Conservation (phyloP, 2,888 invertebrate genomes). For the Lasioglossum oenotherae region DNA sequence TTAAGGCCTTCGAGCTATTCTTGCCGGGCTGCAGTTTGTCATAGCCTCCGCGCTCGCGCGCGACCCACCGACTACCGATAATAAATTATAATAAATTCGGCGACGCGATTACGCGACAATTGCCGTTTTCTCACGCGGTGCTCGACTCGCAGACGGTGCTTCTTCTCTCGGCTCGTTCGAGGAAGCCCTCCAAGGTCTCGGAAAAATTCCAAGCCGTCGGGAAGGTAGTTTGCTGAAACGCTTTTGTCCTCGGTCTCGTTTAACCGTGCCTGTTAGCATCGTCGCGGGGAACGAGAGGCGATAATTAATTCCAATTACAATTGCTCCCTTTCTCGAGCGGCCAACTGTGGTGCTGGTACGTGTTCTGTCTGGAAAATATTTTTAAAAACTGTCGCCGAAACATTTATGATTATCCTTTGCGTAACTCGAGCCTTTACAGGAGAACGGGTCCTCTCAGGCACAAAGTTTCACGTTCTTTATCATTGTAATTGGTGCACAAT, state of each 20-base stretch:
- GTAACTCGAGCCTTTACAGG: background rate
- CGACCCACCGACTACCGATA: conserved; percentile 17
- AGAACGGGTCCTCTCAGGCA: no score
- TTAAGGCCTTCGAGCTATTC: conserved; percentile 63
- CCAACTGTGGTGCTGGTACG: background rate
- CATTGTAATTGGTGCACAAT: background rate
- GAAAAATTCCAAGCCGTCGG: conserved; percentile 9
- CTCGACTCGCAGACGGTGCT: background rate
- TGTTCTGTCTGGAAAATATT: background rate
- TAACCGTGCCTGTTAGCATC: background rate
- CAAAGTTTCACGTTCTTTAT: background rate
- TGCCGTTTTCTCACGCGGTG: conserved; percentile 8
- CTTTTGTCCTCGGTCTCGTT: background rate
- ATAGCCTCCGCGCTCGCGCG: conserved; percentile 34
- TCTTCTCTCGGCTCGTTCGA: background rate
- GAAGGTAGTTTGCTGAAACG: background rate
- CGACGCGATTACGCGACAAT: conserved; percentile 46
- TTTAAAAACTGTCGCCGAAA: background rate
- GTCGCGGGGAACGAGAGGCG: background rate
- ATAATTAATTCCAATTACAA: background rate
- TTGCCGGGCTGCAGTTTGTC: conserved; percentile 61
- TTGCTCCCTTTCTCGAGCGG: background rate
- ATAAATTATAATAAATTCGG: conserved; percentile 59
- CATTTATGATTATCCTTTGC: background rate
- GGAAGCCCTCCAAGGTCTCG: background rate